A percentile compares a stretch with the other conserved stretches of the same genome.
Evolutionary conservation across 2,888 invertebrate species (phyloP).

Genomic region (Epinotia nisella): DNA sequence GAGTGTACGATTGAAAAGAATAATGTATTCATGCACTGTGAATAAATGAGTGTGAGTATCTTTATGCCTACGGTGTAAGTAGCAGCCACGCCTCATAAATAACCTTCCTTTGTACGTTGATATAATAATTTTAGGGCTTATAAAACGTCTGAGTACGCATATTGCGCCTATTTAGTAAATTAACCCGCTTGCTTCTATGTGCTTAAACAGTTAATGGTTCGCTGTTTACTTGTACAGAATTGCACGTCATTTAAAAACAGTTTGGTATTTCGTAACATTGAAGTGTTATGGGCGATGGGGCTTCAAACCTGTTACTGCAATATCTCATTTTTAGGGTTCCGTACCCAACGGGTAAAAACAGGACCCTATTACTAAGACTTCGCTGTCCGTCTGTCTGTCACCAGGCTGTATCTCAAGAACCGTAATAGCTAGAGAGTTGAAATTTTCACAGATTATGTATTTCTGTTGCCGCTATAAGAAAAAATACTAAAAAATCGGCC

Average conservation of each 20-base stretch:
- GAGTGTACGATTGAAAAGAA: too few species aligned
- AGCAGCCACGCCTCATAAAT: constrained; percentile 32
- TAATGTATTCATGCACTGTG: too few species aligned
- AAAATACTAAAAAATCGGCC: too few species aligned
- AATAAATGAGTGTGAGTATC: too few species aligned
- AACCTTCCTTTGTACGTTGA: constrained; percentile 43
- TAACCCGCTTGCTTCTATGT: constrained; percentile 10
- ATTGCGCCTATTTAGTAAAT: constrained; percentile 24
- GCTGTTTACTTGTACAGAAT: neutral
- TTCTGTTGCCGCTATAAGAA: too few species aligned
- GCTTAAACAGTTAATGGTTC: constrained; percentile 16
- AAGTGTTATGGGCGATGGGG: neutral
- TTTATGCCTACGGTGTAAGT: constrained; percentile 16
- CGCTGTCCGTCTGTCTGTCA: too few species aligned
- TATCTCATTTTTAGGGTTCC: too few species aligned
- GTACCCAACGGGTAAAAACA: too few species aligned
- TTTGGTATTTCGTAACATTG: neutral
- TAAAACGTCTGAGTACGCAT: constrained; percentile 28
- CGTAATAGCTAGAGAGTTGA: too few species aligned
- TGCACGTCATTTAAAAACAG: neutral
- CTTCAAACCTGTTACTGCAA: neutral
- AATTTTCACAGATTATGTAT: too few species aligned
- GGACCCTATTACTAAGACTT: too few species aligned
- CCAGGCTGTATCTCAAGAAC: too few species aligned
- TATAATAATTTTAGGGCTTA: constrained; percentile 45